These are phyloP conservation scores for Macropodus opercularis DNA, from an alignment of 2,797 vertebrate species.

Conservation along the genomic window DNA sequence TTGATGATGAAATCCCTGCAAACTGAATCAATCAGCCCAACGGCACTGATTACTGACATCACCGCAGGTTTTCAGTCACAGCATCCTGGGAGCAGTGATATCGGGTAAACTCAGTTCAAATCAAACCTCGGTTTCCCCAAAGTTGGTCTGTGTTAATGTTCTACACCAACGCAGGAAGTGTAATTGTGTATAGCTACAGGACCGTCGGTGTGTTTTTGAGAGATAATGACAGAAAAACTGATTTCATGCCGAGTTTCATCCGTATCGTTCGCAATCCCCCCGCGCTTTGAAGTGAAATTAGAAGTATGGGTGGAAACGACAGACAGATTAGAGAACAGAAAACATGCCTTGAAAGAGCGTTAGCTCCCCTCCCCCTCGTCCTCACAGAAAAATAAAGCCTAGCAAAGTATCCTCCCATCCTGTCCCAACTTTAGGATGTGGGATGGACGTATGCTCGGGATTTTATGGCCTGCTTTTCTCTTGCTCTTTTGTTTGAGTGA, in stretches of 20 bases:
- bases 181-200: slow-evolving; percentile 14
- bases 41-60: slow-evolving; percentile 16
- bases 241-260: slow-evolving; percentile 62
- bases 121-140: slow-evolving; percentile 15
- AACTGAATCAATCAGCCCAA: slow-evolving; percentile 23
- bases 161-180: slow-evolving; percentile 13
- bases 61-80: slow-evolving; percentile 19
- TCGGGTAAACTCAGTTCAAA: slow-evolving; percentile 32
- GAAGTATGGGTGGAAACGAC: slow-evolving; percentile 56
- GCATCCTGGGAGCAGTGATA: background rate
- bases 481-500: slow-evolving; percentile 40
- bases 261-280: slow-evolving; percentile 35
- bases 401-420: slow-evolving; percentile 48
- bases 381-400: slow-evolving; percentile 45
- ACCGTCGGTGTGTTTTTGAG: slow-evolving; percentile 44
- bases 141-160: slow-evolving; percentile 14
- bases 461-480: slow-evolving; percentile 45
- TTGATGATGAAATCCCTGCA: slow-evolving; percentile 50
- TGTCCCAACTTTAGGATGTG: slow-evolving; percentile 55
- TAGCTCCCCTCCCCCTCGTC: slow-evolving; percentile 23
- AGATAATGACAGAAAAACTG: slow-evolving; percentile 63
- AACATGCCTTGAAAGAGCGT: slow-evolving; percentile 44
- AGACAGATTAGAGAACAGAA: slow-evolving; percentile 60
- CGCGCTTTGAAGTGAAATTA: slow-evolving; percentile 74
- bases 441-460: slow-evolving; percentile 23